Percentiles rank a stretch among this genome's conserved stretches.
These are phyloP conservation scores for Sciaenops ocellatus DNA, from an alignment of 2,797 vertebrate species.

Conservation along the genomic window DNA sequence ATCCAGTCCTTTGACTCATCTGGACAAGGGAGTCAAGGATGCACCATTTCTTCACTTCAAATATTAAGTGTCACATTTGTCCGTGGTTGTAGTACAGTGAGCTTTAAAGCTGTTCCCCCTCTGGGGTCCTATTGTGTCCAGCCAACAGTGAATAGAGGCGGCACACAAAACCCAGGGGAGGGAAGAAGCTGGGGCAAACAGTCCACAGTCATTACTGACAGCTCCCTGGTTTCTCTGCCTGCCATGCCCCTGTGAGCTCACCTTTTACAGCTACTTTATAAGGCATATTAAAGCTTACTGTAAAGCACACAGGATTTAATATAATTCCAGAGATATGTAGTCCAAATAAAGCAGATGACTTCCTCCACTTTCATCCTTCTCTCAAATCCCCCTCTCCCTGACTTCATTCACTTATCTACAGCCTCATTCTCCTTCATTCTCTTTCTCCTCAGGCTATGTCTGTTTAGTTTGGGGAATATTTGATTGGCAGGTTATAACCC, in stretches of 20 bases:
- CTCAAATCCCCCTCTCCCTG: conserved; percentile 44
- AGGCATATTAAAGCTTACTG: conserved; percentile 47
- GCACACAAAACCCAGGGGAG: conserved; percentile 46
- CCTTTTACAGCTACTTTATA: conserved; percentile 54
- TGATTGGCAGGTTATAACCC: conserved; percentile 66
- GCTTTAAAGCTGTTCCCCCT: conserved; percentile 47
- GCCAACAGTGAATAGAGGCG: conserved; percentile 59
- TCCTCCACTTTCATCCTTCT: conserved; percentile 24
- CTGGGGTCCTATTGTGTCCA: conserved; percentile 57
- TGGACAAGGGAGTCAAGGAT: conserved; percentile 20
- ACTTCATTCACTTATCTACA: conserved; percentile 59
- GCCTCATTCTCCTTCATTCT: conserved; percentile 36
- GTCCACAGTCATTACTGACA: conserved; percentile 54
- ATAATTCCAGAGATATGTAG: conserved; percentile 49
- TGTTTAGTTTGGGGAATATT: conserved; percentile 56
- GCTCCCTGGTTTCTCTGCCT: conserved; percentile 42
- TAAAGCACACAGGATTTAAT: conserved; percentile 53
- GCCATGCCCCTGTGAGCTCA: conserved; percentile 41
- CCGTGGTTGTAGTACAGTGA: conserved; percentile 16
- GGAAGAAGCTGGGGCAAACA: conserved; percentile 45
- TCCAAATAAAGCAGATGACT: conserved; percentile 54
- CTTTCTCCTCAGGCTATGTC: conserved; percentile 47
- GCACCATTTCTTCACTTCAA: conserved; percentile 26
- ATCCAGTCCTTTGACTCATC: neutral
- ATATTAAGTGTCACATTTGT: conserved; percentile 12